Base-by-base conservation (phyloP, 2,888 invertebrate species). In the Eupithecia exiguata region DNA sequence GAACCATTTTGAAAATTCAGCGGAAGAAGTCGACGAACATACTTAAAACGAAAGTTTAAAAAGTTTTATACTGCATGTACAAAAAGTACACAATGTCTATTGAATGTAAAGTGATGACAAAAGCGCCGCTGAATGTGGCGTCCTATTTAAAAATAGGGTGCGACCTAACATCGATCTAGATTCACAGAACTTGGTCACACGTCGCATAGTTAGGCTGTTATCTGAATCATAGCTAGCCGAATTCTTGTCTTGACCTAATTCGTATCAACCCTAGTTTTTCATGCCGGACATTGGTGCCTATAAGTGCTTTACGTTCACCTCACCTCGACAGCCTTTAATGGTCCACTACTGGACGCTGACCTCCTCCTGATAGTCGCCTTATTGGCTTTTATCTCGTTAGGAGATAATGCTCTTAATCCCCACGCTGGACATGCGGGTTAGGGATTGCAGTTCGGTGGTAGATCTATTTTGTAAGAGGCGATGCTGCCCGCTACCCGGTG, bases 101-200 rank as follows among this genome's bases (percentile, higher is more conserved):
- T 72, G 71, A 77, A 69, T 58, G 46, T n/a, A 65, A 76, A 72
- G 66, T 75, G 68, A 78, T 74, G 74, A 77, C 76, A 76, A 74
- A 74, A 79, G 78, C 81, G 61, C 72, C 72, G 74, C 77, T 78
- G 71, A 82, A 80, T 80, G 77, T 78, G 74, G 76, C 71, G 83
- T 78, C 76, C 80, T 74, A 82, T 84, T 83, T 82, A 79, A 79
- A 89, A 86, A 84, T 84, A 81, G 88, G 85, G 79, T 88, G 79
- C 83, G 88, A 88, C 88, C 87, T 86, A 84, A 86, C 84, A 84
- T 86, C 87, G 86, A 83, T 86, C 88, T 87, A 87, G 84, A 83
- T 86, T 83, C 79, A 74, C 71, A 78, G 76, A 77, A 77, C 72
- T 68, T 71, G 73, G 66, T 74, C 75, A 80, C 75, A 80, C 75